Base-by-base conservation (phyloP, 2,888 invertebrate species). In the Micoletzkya japonica region DNA sequence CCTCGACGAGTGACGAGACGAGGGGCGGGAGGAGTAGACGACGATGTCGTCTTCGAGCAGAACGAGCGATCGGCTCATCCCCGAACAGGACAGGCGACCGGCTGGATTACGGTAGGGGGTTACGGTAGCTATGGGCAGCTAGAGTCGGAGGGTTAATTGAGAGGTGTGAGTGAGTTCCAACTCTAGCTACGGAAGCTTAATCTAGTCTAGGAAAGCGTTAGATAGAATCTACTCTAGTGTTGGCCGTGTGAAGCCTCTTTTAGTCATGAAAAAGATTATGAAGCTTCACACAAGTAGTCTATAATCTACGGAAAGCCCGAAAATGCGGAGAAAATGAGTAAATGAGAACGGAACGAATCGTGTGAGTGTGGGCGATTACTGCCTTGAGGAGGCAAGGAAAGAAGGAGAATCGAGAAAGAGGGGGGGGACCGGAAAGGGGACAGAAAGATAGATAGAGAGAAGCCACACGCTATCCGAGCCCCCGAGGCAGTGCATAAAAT, bases 31-130 rank as follows among this genome's bases (percentile, higher is more conserved):
- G 67, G 68, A 17, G 68, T 49, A 20, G 20, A 14, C 24, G 70
- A 4, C 69, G 73, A 63, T 37, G 73, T 59, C 37, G 72, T 70
- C 70, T 20, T 80, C 81, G 37, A 79, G 74, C 30, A 82, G 72
- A 10, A 81, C 79, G 81, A 83, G 81, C 56, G 83, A 83, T 36
- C 81, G 78, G 24, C 79, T 78, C 83, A 83, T 83, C 30, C 76
- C 78, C 37, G 76, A 76, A 36, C 74, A 72, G 60, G 73, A 75
- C 59, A 76, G 76, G 20, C 70, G 73, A 44, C 68, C 68, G 70
- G 72, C 66, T 61, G 76, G 67, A n/a, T n/a, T n/a, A n/a, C n/a
- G n/a, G n/a, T n/a, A n/a, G n/a, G n/a, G n/a, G n/a, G n/a, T n/a
- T n/a, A n/a, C n/a, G n/a, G n/a, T n/a, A 66, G 71, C 60, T 64